Evolutionary conservation across 2,113 vertebrate genomes (phyloP).

Genomic region (Empidonax alnorum): DNA sequence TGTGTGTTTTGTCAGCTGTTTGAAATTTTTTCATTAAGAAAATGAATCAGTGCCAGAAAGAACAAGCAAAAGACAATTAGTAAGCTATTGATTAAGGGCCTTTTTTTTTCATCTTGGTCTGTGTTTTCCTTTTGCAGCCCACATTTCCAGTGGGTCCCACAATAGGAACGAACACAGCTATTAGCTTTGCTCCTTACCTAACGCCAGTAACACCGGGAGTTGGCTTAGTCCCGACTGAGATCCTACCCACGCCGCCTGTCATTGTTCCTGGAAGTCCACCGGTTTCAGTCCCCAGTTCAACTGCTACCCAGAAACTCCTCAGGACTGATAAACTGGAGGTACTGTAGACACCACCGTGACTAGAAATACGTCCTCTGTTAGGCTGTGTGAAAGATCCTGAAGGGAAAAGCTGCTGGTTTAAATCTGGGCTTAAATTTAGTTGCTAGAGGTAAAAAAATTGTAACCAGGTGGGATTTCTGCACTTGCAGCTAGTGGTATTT

Average conservation of each 20-base stretch:
- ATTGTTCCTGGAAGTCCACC: slow-evolving; percentile 90
- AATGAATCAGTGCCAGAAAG: not conserved
- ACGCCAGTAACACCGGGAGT: slow-evolving; percentile 90
- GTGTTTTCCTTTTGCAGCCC: slow-evolving; percentile 82
- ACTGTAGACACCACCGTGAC: slow-evolving; percentile 50
- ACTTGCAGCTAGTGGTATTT: not conserved
- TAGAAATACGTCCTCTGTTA: not conserved
- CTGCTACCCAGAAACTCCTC: slow-evolving; percentile 92
- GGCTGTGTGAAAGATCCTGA: not conserved
- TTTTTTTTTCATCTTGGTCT: slow-evolving; percentile 49
- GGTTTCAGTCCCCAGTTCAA: slow-evolving; percentile 86
- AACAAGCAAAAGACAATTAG: not conserved
- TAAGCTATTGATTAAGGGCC: not conserved
- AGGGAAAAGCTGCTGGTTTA: not conserved
- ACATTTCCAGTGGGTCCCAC: slow-evolving; percentile 93
- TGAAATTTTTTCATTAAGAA: slow-evolving; percentile 19
- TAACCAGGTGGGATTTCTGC: not conserved
- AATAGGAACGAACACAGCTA: slow-evolving; percentile 87
- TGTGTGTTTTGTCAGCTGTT: slow-evolving; percentile 5
- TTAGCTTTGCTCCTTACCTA: slow-evolving; percentile 93
- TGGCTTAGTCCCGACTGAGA: slow-evolving; percentile 91
- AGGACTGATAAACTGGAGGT: slow-evolving; percentile 96
- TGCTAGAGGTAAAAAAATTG: not conserved
- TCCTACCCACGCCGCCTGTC: slow-evolving; percentile 87
- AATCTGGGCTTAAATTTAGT: not conserved